Percentiles rank a stretch among this genome's conserved stretches.
Evolutionary conservation across 2,888 invertebrate genomes (phyloP).

Genomic region (Rotaria sp.): DNA sequence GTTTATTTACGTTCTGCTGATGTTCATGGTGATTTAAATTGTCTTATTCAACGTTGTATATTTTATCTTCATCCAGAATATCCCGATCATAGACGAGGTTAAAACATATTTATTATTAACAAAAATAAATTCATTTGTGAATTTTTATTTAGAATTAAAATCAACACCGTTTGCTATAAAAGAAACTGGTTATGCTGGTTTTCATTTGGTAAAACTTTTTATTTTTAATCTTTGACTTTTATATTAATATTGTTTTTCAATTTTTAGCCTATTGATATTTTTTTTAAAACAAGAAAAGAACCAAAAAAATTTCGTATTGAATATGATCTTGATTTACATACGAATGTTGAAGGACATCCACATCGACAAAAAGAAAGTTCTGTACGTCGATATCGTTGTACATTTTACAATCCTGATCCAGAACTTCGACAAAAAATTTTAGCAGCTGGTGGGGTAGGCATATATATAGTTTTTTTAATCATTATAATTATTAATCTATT

Average conservation of each 20-base stretch:
- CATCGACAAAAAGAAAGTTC: background rate
- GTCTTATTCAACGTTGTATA: slow-evolving; percentile 4
- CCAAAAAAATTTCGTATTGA: slow-evolving; percentile 20
- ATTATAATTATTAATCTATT: background rate
- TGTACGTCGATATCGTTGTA: slow-evolving; percentile 11
- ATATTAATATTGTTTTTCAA: background rate
- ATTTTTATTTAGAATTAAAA: slow-evolving; percentile 2
- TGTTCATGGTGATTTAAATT: slow-evolving; percentile 8
- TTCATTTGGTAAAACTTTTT: background rate
- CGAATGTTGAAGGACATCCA: background rate
- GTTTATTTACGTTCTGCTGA: background rate
- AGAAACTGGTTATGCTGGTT: slow-evolving; percentile 20
- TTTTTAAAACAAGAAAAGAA: slow-evolving; percentile 26
- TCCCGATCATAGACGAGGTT: background rate
- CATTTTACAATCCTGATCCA: background rate
- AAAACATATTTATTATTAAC: background rate
- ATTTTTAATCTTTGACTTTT: background rate
- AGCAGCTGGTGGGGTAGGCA: slow-evolving; percentile 19
- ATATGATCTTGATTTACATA: slow-evolving; percentile 24
- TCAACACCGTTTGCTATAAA: background rate
- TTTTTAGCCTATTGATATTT: slow-evolving; percentile 10
- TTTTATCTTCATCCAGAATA: slow-evolving; percentile 16
- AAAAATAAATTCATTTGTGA: background rate
- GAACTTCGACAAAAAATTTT: slow-evolving; percentile 7
- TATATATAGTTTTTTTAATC: background rate